Evolutionary conservation across 2,113 vertebrate genomes (phyloP), one percentile per base, ranked within the genome.

Genomic region (Budorcas taxicolor): DNA sequence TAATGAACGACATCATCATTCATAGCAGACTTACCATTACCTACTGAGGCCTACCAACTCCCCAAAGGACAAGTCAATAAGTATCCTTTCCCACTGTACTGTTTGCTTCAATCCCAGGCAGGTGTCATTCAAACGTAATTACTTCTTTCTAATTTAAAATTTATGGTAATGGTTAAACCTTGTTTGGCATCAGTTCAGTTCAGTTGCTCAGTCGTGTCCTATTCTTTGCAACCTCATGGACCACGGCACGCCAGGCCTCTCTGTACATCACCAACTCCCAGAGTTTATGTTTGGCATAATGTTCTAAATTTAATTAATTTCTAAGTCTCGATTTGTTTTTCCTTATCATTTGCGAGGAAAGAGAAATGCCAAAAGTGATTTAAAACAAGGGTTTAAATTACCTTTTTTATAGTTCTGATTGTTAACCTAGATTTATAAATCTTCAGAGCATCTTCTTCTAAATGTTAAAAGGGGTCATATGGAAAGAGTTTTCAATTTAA

Each of bases 401-500:
- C 85, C 84, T 96, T 84, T 96, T 31, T 95, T 87, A 90, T 86
- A 40, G 43, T 95, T 97, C 94, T 83, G 84, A 97, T 96, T 97
- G 58, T 90, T 95, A 95, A 97, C 60, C 76, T 52, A 95, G 96
- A 97, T 97, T 96, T 95, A 97, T 91, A 98, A 91, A 91, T 91
- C 80, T 95, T 80, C 58, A 53, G 50, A 89, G 53, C 58, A 78
- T 96, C 84, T 93, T 88, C 93, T 94, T 96, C 45, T 50, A 94
- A 80, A 96, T 88, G 90, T 96, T 96, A 98, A 97, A 97, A 95
- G 85, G 81, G 91, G 87, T 97, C 96, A 94, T 17, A 62, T 29
- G 83, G 84, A 89, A 96, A 96, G 47, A 94, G 64, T 95, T 97
- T 96, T 97, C 94, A 96, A 89, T 95, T 97, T 97, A 94, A 97